phyloP scores from a whole-genome alignment of 2,113 vertebrate species.

The Myocastor coypus region DNA sequence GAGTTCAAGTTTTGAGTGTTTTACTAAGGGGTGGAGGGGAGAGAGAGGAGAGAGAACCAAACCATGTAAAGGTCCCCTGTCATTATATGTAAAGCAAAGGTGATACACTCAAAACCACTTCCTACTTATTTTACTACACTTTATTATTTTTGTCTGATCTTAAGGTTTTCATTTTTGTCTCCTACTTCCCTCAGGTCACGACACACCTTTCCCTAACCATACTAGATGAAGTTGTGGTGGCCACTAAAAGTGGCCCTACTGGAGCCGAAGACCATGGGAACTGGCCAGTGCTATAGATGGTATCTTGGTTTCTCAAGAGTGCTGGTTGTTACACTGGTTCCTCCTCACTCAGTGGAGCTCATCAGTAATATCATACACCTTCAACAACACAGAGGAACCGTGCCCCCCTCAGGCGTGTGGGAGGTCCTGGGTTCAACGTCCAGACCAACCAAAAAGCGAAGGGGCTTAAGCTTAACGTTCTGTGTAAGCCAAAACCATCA shows the following conservation, averaged over 20 bases:
- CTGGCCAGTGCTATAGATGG: not conserved
- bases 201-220: not conserved
- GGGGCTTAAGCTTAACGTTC: not conserved
- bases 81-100: not conserved
- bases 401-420: not conserved
- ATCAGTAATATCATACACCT: not conserved
- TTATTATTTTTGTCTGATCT: not conserved
- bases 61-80: not conserved
- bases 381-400: not conserved
- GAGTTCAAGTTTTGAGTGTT: too few species aligned
- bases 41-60: not conserved
- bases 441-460: not conserved
- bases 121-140: not conserved
- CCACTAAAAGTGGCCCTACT: not conserved
- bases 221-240: rapidly evolving
- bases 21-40: too few species aligned
- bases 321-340: not conserved
- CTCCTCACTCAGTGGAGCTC: not conserved
- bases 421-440: not conserved
- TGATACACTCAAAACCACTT: not conserved
- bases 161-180: not conserved
- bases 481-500: not conserved
- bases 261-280: not conserved
- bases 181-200: not conserved
- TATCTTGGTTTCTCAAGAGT: not conserved